Percentiles rank a stretch among this genome's conserved stretches.
Evolutionary conservation across 2,888 invertebrate species (phyloP).

Genomic region (Anaspis maculata): DNA sequence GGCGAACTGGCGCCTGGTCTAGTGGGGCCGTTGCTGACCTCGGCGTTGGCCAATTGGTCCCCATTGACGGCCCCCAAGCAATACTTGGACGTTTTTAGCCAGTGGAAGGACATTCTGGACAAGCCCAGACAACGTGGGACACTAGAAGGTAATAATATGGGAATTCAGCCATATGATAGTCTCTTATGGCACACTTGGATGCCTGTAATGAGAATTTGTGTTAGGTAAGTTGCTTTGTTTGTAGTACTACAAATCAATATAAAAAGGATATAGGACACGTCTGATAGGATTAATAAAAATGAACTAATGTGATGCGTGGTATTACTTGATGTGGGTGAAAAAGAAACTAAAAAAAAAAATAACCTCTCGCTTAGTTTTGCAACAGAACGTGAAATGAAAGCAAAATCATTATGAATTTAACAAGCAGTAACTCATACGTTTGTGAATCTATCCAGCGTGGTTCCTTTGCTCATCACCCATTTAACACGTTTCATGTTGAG

Average conservation of each 20-base stretch:
- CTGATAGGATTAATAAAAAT: too few relatives aligned
- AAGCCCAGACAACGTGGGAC: conserved; percentile 35
- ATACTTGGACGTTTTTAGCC: conserved; percentile 55
- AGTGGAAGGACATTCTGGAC: conserved; percentile 61
- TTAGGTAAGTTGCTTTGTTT: conserved; percentile 52
- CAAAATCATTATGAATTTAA: too few relatives aligned
- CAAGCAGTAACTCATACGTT: too few relatives aligned
- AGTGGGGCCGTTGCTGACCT: conserved; percentile 74
- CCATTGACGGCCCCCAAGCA: conserved; percentile 62
- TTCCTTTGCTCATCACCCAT: too few relatives aligned
- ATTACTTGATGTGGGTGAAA: too few relatives aligned
- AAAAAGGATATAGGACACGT: too few relatives aligned
- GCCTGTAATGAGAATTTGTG: conserved; percentile 67
- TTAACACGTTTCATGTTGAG: too few relatives aligned
- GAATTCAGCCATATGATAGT: conserved; percentile 66
- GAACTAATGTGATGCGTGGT: too few relatives aligned
- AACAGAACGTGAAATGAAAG: too few relatives aligned
- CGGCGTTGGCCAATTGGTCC: conserved; percentile 68
- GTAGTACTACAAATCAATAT: too few relatives aligned
- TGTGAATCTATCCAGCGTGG: too few relatives aligned
- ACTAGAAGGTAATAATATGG: conserved; percentile 43
- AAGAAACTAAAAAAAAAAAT: too few relatives aligned
- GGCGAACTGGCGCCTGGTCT: conserved; percentile 76
- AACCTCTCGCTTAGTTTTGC: conserved; percentile 4
- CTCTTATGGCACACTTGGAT: conserved; percentile 88